These are phyloP conservation scores for Drosophila burlai DNA, from an alignment of 1,140 invertebrate species.

Conservation along the genomic window DNA sequence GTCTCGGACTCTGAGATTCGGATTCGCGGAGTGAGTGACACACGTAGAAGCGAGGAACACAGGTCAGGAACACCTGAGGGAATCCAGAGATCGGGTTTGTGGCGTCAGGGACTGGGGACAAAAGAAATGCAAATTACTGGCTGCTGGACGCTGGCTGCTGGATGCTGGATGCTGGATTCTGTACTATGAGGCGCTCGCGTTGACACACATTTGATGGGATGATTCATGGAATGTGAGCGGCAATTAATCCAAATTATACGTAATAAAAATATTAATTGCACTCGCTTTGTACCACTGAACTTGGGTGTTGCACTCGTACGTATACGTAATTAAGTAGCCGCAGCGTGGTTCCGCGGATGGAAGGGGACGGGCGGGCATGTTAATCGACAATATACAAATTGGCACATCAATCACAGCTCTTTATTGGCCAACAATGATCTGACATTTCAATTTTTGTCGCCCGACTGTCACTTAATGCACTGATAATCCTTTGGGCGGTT, in stretches of 20 bases:
- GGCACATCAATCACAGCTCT: constrained; percentile 48
- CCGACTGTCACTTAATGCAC: constrained; percentile 28
- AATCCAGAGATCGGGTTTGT: constrained; percentile 52
- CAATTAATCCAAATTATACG: constrained; percentile 71
- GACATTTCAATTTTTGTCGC: constrained; percentile 45
- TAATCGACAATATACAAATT: constrained; percentile 50
- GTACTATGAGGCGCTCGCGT: constrained; percentile 54
- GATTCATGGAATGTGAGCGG: constrained; percentile 49
- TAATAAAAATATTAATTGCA: constrained; percentile 74
- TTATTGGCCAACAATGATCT: constrained; percentile 49
- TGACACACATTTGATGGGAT: constrained; percentile 71
- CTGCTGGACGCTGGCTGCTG: neutral
- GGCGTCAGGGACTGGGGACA: constrained; percentile 50
- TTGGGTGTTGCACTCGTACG: constrained; percentile 33
- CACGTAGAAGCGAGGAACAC: constrained; percentile 43
- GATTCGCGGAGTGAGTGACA: constrained; percentile 71
- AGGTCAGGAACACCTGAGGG: constrained; percentile 50
- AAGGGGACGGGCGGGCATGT: constrained; percentile 17
- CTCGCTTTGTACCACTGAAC: constrained; percentile 74
- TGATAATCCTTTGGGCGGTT: constrained; percentile 41
- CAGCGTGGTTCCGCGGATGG: neutral
- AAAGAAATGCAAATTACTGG: constrained; percentile 64
- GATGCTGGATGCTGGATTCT: constrained; percentile 18
- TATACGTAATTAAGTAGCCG: constrained; percentile 39
- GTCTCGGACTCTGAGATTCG: constrained; percentile 29